Evolutionary conservation across 2,888 invertebrate genomes (phyloP).

Genomic region (Xylota sylvarum): DNA sequence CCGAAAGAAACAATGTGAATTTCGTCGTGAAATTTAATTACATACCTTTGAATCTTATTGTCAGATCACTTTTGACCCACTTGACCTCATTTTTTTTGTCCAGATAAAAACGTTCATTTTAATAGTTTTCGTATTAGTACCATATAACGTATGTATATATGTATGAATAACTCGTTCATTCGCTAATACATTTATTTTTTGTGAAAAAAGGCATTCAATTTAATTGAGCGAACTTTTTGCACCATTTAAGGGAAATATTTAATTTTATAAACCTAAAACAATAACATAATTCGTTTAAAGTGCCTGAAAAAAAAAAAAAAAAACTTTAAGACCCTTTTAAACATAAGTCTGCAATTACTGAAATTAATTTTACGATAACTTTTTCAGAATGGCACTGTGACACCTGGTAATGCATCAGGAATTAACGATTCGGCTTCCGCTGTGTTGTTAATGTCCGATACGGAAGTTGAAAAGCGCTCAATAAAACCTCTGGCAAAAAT

Average conservation of each 20-base stretch:
- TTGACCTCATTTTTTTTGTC: no score
- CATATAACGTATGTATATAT: no score
- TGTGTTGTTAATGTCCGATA: conserved; percentile 89
- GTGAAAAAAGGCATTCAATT: not conserved
- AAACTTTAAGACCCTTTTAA: not conserved
- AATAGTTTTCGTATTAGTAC: not conserved
- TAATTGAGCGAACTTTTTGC: not conserved
- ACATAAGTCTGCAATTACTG: not conserved
- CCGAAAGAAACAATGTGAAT: no score
- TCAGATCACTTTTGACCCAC: no score
- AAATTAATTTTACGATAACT: not conserved
- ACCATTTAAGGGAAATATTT: not conserved
- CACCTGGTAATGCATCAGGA: conserved; percentile 92
- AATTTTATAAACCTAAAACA: not conserved
- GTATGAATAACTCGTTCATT: not conserved
- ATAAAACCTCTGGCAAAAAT: conserved; percentile 90
- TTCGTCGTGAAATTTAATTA: no score
- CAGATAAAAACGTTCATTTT: not conserved
- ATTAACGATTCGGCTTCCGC: conserved; percentile 96
- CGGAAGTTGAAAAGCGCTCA: conserved; percentile 86
- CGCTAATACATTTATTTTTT: not conserved
- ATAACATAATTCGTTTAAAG: not conserved
- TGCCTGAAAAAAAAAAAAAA: not conserved
- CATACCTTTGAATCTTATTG: no score
- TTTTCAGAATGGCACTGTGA: conserved; percentile 88